A percentile compares a stretch with the other conserved stretches of the same genome.
These are phyloP conservation scores for Leptobrachium leishanense DNA, from an alignment of 2,113 vertebrate genomes.

Conservation along the genomic window DNA sequence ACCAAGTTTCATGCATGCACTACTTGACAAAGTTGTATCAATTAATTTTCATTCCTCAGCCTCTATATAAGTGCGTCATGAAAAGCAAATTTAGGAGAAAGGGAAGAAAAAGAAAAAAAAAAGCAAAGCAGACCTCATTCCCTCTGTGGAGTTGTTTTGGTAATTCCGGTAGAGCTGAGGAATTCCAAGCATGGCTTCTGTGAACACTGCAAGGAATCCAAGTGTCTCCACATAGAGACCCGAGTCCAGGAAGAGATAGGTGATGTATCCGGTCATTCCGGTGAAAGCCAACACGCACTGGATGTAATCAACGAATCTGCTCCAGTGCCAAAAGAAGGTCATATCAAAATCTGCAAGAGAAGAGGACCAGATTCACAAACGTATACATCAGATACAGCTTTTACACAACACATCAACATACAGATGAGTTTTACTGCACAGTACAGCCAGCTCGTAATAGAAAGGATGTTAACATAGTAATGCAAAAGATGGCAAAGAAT, in stretches of 20 bases:
- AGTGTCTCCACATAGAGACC: constrained; percentile 85
- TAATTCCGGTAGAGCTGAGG: constrained; percentile 94
- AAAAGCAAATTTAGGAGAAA: too few relatives aligned
- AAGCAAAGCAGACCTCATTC: constrained; percentile 84
- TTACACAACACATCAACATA: not conserved
- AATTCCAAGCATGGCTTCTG: constrained; percentile 89
- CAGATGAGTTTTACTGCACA: too few relatives aligned
- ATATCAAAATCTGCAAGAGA: constrained; percentile 85
- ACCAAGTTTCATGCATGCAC: too few relatives aligned
- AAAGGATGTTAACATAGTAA: too few relatives aligned
- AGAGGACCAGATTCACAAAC: not conserved
- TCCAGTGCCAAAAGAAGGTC: constrained; percentile 93
- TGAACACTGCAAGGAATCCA: constrained; percentile 93
- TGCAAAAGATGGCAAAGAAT: too few relatives aligned
- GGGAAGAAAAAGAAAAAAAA: too few relatives aligned
- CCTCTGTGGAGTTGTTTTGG: constrained; percentile 89
- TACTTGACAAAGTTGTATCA: too few relatives aligned
- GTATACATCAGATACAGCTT: not conserved
- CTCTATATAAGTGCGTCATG: too few relatives aligned
- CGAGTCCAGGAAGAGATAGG: constrained; percentile 91
- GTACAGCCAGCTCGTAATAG: too few relatives aligned
- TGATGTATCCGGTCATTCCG: constrained; percentile 80
- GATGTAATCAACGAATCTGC: constrained; percentile 87
- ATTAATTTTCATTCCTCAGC: too few relatives aligned
- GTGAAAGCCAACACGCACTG: constrained; percentile 91